phyloP scores from a whole-genome alignment of 2,888 invertebrate genomes.

The Chloromyia formosa region DNA sequence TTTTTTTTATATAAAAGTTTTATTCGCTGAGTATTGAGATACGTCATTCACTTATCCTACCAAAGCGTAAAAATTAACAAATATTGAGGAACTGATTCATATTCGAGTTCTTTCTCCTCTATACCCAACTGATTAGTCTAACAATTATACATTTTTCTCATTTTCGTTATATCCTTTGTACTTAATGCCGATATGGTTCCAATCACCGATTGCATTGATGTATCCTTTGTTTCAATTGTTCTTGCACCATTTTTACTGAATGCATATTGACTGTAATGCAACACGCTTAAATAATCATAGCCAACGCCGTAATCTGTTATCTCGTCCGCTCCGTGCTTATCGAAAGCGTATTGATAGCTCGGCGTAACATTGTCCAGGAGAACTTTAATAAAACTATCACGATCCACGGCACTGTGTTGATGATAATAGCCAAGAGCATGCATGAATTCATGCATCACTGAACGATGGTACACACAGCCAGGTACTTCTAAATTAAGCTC shows the following conservation, averaged over 20 bases:
- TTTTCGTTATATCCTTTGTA: conserved; percentile 71
- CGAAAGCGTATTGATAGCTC: conserved; percentile 74
- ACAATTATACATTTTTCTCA: conserved; percentile 71
- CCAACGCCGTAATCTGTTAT: conserved; percentile 72
- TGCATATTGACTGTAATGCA: conserved; percentile 80
- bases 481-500: conserved; percentile 55
- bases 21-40: no score
- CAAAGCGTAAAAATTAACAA: neutral
- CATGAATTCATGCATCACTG: conserved; percentile 79
- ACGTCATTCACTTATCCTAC: neutral
- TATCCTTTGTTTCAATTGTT: conserved; percentile 70
- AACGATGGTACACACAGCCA: conserved; percentile 63
- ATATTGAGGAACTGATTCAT: neutral
- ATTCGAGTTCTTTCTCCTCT: neutral
- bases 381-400: conserved; percentile 75
- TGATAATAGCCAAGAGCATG: conserved; percentile 83
- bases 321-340: conserved; percentile 68
- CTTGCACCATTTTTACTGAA: conserved; percentile 75
- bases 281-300: conserved; percentile 81
- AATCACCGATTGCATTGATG: conserved; percentile 60
- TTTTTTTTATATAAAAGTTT: no score
- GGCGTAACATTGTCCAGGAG: conserved; percentile 60
- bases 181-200: conserved; percentile 77
- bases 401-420: conserved; percentile 79
- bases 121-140: neutral